These are phyloP conservation scores for Kryptolebias ocellatus DNA, from an alignment of 2,797 vertebrate genomes.

Conservation along the genomic window DNA sequence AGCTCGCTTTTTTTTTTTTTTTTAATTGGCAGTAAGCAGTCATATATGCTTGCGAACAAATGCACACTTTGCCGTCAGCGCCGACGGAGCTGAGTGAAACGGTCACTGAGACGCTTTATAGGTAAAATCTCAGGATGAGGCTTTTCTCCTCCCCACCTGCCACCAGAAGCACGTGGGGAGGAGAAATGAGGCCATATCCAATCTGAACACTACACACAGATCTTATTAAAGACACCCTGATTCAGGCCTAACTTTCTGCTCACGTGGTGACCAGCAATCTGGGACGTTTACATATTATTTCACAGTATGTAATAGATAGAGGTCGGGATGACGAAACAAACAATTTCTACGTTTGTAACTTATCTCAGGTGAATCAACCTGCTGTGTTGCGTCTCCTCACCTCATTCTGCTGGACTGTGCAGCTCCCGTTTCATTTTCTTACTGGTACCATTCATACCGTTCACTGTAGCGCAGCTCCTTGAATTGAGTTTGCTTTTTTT, in stretches of 20 bases:
- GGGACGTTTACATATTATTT: not conserved
- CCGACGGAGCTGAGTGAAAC: constrained; percentile 64
- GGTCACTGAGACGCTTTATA: constrained; percentile 66
- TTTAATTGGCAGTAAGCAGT: constrained; percentile 4
- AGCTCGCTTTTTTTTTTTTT: not conserved
- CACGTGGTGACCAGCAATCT: not conserved
- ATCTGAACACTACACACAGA: not conserved
- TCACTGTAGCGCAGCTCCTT: not conserved
- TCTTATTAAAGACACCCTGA: not conserved
- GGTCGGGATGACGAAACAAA: constrained; percentile 10
- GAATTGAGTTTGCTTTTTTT: not conserved
- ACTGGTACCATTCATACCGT: constrained; percentile 4
- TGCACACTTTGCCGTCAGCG: constrained; percentile 44
- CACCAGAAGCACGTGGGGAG: constrained; percentile 17
- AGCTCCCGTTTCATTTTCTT: constrained; percentile 5
- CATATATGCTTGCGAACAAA: constrained; percentile 15
- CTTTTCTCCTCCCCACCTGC: constrained; percentile 14
- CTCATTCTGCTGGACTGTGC: constrained; percentile 7
- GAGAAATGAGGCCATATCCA: constrained; percentile 1
- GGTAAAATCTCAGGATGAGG: constrained; percentile 71
- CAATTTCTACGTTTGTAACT: not conserved
- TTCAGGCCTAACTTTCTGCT: not conserved
- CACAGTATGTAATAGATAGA: not conserved
- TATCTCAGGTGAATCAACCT: not conserved
- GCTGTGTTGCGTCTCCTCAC: not conserved